Evolutionary conservation across 2,113 vertebrate genomes (phyloP), one percentile per base, ranked within the genome.

Genomic region (Puma concolor): DNA sequence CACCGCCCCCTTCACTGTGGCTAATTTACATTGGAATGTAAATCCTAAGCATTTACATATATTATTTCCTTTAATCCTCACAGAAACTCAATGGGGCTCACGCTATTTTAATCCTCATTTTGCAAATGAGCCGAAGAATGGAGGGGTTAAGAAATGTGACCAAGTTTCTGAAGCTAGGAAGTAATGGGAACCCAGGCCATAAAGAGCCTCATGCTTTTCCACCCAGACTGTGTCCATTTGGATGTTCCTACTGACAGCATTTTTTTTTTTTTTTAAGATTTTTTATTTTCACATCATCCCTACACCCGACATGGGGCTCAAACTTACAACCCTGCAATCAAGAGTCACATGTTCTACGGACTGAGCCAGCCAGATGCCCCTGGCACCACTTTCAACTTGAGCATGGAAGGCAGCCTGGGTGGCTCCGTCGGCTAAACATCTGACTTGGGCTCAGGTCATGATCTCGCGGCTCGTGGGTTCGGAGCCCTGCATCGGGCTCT

Each of bases 91-190:
- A 7, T 17, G 15, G 71, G 33, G 52, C n/a, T 2, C 41, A 31
- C 66, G 60, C 15, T 82, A 44, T 77, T 86, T 91, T 83, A 44
- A 48, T 79, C 38, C 17, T 91, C 27, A 15, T 54, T 77, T 60
- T 88, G 92, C 90, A 95, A 97, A 88, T 72, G n/a, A 93, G 44
- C 50, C n/a, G 21, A 94, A 41, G 48, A 57, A 89, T 15, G 11
- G 27, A 89, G 27, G 76, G 5, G 7, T 87, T 74, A 79, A 83
- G 69, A 93, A 90, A 77, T 3, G 1, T 77, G 60, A 77, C 13
- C 27, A 92, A 86, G 41, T 82, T 63, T 36, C 77, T 77, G 23
- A 88, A 57, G 41, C 31, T 54, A 31, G n/a, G 54, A 92, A 77
- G 29, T 88, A 79, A 80, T 33, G 23, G 79, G 36, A 92, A 76